These are phyloP conservation scores for Meteorus cinctellus DNA, from an alignment of 2,888 invertebrate genomes.

Conservation along the genomic window DNA sequence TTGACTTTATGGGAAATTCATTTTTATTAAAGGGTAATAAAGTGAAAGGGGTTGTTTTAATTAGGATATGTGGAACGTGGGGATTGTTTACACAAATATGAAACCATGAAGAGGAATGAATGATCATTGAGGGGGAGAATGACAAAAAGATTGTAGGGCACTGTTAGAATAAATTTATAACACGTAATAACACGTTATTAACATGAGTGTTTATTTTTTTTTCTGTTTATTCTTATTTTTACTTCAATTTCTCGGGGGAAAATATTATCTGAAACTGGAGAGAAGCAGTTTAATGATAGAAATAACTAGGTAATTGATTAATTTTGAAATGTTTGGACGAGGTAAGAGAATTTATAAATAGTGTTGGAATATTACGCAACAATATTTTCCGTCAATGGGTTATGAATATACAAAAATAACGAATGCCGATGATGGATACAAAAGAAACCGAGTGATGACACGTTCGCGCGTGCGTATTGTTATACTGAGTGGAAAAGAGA, in stretches of 20 bases:
- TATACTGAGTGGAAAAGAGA: slow-evolving; percentile 23
- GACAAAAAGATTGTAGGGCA: slow-evolving; percentile 32
- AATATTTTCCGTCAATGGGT: slow-evolving; percentile 53
- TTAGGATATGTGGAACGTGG: slow-evolving; percentile 27
- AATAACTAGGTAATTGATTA: slow-evolving; percentile 23
- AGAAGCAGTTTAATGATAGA: no score
- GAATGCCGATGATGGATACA: slow-evolving; percentile 59
- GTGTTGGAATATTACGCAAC: slow-evolving; percentile 56
- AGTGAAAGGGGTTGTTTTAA: slow-evolving; percentile 13
- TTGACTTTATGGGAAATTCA: slow-evolving; percentile 9
- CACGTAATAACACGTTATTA: slow-evolving; percentile 10
- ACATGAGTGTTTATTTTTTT: slow-evolving; percentile 7
- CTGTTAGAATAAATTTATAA: slow-evolving; percentile 9
- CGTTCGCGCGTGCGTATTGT: slow-evolving; percentile 44
- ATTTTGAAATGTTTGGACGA: slow-evolving; percentile 26
- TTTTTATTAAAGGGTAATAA: slow-evolving; percentile 29
- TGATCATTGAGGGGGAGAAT: slow-evolving; percentile 29
- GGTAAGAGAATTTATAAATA: slow-evolving; percentile 37
- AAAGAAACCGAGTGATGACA: slow-evolving; percentile 55
- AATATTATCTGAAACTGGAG: no score
- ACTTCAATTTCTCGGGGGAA: neutral
- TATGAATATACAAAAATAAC: slow-evolving; percentile 70
- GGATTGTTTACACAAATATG: neutral
- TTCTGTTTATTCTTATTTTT: neutral
- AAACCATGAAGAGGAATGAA: neutral